These are phyloP conservation scores for Globodera rostochiensis DNA, from an alignment of 1,140 invertebrate species.

Conservation along the genomic window DNA sequence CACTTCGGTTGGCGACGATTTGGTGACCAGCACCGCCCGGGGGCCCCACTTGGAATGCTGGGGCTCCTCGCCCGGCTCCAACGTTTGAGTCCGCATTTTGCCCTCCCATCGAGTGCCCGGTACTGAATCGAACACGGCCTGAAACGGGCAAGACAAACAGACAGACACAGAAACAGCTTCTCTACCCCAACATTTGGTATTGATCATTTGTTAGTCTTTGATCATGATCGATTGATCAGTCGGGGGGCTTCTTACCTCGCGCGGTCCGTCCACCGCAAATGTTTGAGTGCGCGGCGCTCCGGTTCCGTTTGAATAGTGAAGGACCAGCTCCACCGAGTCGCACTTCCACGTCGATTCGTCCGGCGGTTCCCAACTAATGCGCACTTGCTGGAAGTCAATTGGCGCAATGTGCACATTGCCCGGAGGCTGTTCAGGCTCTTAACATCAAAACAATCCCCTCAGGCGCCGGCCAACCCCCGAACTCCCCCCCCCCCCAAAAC, in stretches of 20 bases:
- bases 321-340: conserved; percentile 59
- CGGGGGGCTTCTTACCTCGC: conserved; percentile 31
- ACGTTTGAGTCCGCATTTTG: conserved; percentile 64
- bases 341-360: conserved; percentile 63
- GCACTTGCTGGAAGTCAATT: conserved; percentile 58
- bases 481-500: background rate
- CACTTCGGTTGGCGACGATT: conserved; percentile 60
- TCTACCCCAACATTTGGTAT: conserved; percentile 46
- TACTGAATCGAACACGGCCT: conserved; percentile 48
- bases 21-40: conserved; percentile 53
- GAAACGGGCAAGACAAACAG: conserved; percentile 8
- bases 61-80: conserved; percentile 61
- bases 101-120: conserved; percentile 63
- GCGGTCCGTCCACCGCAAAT: conserved; percentile 39
- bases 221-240: too few relatives aligned
- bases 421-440: conserved; percentile 61
- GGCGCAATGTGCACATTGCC: conserved; percentile 57
- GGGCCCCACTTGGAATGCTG: conserved; percentile 59
- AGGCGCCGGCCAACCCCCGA: background rate
- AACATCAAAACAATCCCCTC: conserved; percentile 29
- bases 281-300: conserved; percentile 13
- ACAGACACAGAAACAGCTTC: conserved; percentile 39
- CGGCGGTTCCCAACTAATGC: conserved; percentile 58
- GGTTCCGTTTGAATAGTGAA: conserved; percentile 51
- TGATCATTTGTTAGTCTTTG: background rate